Conservation (phyloP, 2,888 invertebrate species). For the Sicus ferrugineus region DNA sequence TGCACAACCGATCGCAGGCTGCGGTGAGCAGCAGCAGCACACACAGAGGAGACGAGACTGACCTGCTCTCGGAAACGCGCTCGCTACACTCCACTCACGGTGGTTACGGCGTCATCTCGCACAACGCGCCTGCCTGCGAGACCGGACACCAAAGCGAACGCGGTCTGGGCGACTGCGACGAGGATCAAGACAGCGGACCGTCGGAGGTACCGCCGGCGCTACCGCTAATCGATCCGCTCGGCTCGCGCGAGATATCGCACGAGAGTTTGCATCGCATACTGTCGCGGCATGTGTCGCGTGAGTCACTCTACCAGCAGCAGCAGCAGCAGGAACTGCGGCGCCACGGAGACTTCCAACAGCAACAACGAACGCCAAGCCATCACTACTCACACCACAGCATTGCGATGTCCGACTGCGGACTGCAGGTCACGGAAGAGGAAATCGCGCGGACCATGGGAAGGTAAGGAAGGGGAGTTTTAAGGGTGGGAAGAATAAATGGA, state of each 20-base stretch:
- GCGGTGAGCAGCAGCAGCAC: constrained; percentile 21
- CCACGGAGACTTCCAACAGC: constrained; percentile 70
- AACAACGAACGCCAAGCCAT: constrained; percentile 65
- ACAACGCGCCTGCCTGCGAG: constrained; percentile 34
- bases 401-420: constrained; percentile 80
- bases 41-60: constrained; percentile 66
- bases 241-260: constrained; percentile 83
- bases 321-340: constrained; percentile 63
- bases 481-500: not conserved
- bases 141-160: constrained; percentile 44
- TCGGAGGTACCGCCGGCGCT: constrained; percentile 83
- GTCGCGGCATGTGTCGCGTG: constrained; percentile 69
- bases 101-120: constrained; percentile 31
- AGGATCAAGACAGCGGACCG: constrained; percentile 82
- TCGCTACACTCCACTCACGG: constrained; percentile 21
- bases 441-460: constrained; percentile 86
- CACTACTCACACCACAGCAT: constrained; percentile 76
- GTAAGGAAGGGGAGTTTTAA: constrained; percentile 47
- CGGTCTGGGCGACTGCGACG: constrained; percentile 67
- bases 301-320: constrained; percentile 70
- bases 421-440: constrained; percentile 93
- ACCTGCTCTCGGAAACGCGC: constrained; percentile 28
- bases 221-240: constrained; percentile 79
- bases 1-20: not conserved
- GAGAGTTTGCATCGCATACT: constrained; percentile 75